Evolutionary conservation across 2,113 vertebrate species (phyloP).

Genomic region (Scolopax mira): DNA sequence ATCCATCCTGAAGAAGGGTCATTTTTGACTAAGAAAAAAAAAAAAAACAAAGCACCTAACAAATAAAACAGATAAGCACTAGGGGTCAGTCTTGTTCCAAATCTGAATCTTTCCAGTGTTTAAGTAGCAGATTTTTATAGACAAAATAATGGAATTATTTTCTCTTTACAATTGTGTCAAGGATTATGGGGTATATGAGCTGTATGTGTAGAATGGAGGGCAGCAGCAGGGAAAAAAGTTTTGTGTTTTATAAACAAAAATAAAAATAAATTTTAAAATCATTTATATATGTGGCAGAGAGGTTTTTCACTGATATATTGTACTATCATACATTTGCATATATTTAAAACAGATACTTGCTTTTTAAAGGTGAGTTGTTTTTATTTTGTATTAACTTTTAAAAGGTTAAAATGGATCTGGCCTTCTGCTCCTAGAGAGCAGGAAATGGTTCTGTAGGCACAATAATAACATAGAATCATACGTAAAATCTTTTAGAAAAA

Average conservation of each 20-base stretch:
- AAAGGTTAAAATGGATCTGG: neutral
- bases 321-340: neutral
- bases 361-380: neutral
- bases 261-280: neutral
- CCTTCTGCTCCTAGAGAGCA: neutral
- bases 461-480: neutral
- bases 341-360: neutral
- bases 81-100: constrained; percentile 56
- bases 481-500: neutral
- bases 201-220: neutral
- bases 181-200: neutral
- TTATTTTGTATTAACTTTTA: neutral
- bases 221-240: neutral
- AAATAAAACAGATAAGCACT: neutral
- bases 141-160: neutral
- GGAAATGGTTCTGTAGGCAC: neutral
- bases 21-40: neutral
- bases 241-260: neutral
- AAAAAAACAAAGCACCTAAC: neutral
- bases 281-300: neutral
- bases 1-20: neutral
- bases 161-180: neutral
- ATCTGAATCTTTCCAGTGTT: neutral
- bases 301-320: rapidly evolving
- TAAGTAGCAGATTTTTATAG: neutral